phyloP scores from a whole-genome alignment of 2,797 vertebrate species.

The Dendrocincla fuliginosa region DNA sequence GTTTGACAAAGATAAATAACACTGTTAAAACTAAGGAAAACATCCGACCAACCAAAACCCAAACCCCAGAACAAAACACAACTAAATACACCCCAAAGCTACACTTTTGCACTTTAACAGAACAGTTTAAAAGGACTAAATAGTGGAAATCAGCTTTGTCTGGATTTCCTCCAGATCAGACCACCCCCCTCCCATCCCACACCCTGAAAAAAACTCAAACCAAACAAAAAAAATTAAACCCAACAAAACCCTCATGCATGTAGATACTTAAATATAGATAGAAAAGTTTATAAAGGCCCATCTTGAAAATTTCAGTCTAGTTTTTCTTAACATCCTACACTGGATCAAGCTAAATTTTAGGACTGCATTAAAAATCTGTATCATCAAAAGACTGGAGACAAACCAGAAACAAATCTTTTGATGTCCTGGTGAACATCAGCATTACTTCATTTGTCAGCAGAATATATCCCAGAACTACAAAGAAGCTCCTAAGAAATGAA shows the following conservation, averaged over 20 bases:
- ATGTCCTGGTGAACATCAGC: background rate
- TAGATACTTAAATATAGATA: background rate
- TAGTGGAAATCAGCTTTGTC: background rate
- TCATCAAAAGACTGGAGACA: background rate
- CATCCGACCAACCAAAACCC: background rate
- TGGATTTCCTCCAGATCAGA: background rate
- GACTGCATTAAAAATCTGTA: background rate
- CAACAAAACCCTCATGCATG: background rate
- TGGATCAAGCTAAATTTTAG: background rate
- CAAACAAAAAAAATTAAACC: background rate
- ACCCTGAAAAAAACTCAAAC: accelerated
- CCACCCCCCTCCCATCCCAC: background rate
- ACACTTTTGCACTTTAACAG: background rate
- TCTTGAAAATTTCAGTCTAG: background rate
- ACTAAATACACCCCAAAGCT: background rate
- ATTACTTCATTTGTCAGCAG: background rate
- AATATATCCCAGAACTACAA: background rate
- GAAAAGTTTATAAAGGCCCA: background rate
- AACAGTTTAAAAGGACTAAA: background rate
- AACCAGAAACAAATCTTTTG: background rate
- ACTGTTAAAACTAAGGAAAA: background rate
- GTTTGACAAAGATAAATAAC: slow-evolving; percentile 33
- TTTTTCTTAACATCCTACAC: background rate
- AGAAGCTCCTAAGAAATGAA: background rate
- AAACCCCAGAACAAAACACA: background rate